Evolutionary conservation across 2,888 invertebrate species (phyloP), one percentile per base, ranked within the genome.

Genomic region (Melinaea marsaeus): DNA sequence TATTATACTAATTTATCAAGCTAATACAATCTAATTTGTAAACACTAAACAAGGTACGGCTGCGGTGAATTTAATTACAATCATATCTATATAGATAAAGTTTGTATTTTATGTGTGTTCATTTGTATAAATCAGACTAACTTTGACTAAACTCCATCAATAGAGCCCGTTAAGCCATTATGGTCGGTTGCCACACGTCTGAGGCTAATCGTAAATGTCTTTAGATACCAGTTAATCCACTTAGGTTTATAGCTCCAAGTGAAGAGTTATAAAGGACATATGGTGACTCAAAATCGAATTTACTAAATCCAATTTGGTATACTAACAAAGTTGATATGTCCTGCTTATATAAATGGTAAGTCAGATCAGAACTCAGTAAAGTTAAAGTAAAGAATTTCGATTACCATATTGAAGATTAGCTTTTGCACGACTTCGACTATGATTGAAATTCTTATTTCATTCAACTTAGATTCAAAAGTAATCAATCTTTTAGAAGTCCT

Each of bases 171-270:
- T 32, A 32, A 51, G 51, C n/a, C 32, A 7, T 51, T 51, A 51
- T 2, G n/a, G 42, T 11, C 2, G 42, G 42, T 42, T 9, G 11
- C 42, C 42, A 32, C 51, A 32, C 51, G 32, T 22, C 32, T 51
- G 51, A 3, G 32, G 51, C 51, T 51, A 51, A 32, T 51, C 51
- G 51, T 51, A 51, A 51, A 51, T 51, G 32, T 51, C 51, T 51
- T 32, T 51, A 32, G 51, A 51, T 22, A 6, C 48, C 48, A 51
- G 51, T 51, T 51, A 32, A 51, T 51, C 51, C 32, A 51, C 51
- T 51, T 51, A 51, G 22, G 51, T 51, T 51, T 51, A 32, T 51
- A 32, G 32, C 51, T 51, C 32, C 22, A 32, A 51, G 22, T 51
- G 7, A 32, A 51, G 51, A 51, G 51, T 51, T 11, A 51, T 51